These are phyloP conservation scores for Tetheella fluctuosa DNA, from an alignment of 2,888 invertebrate species.

Conservation along the genomic window DNA sequence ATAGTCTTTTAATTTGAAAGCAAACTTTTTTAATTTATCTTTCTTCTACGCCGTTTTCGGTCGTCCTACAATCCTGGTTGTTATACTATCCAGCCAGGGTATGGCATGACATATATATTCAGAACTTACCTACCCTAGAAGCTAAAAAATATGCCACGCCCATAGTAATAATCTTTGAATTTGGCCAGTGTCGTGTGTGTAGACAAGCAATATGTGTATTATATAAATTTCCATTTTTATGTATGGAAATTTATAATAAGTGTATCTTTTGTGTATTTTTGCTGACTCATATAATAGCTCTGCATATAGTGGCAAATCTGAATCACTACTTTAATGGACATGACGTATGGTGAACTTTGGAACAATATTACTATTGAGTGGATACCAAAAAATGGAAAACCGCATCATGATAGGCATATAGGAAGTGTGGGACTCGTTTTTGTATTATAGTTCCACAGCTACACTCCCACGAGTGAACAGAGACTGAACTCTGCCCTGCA, in stretches of 20 bases:
- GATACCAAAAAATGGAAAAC: background rate
- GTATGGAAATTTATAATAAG: background rate
- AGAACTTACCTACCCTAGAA: background rate
- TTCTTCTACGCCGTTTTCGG: too few relatives aligned
- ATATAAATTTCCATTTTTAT: background rate
- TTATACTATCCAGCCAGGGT: too few relatives aligned
- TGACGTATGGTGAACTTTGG: slow-evolving; percentile 3
- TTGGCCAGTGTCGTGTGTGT: too few relatives aligned
- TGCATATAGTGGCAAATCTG: background rate
- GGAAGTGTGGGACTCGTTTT: too few relatives aligned
- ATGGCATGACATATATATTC: background rate
- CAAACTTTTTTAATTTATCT: too few relatives aligned
- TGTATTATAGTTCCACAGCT: too few relatives aligned
- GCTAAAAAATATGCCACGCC: background rate
- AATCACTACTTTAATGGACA: background rate
- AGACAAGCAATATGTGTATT: background rate
- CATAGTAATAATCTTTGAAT: background rate
- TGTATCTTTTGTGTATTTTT: background rate
- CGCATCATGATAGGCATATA: background rate
- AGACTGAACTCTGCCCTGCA: too few relatives aligned
- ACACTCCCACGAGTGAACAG: too few relatives aligned
- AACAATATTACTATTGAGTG: background rate
- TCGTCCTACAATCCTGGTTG: too few relatives aligned
- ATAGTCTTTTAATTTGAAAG: too few relatives aligned
- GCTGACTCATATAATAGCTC: background rate